Base-by-base conservation (phyloP, 2,888 invertebrate genomes). In the Salpingus planirostris region DNA sequence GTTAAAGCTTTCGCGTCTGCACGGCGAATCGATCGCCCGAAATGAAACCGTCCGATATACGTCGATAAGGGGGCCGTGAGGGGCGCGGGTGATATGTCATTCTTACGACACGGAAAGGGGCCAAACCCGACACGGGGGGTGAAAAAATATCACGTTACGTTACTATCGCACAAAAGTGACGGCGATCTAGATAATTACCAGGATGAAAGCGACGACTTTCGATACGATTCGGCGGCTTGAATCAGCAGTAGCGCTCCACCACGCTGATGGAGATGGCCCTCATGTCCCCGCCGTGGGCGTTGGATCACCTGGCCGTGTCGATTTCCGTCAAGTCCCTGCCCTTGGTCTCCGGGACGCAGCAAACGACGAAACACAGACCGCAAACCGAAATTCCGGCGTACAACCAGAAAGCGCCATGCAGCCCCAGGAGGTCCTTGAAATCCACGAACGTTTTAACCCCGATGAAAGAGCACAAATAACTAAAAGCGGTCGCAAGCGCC, bases 251-350 rank as follows among this genome's bases (percentile, higher is more conserved):
- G 32, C 57, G 51, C 36, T 57, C 57, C 8, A 56, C 55, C n/a
- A 57, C 54, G 33, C 54, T 55, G 21, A 55, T 50, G 14, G 54
- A 54, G 21, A 55, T 53, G 38, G 47, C 52, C 18, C 18, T 7
- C 46, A 44, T 27, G 45, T 45, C 36, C 49, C 50, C 27, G 44
- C 5, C 41, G 21, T 39, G 44, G 28, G 50, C 46, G 38, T 49
- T 44, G 21, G 51, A 55, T 62, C 61, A 63, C 53, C 62, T 60
- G 27, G 38, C 44, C 21, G 80, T 76, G 56, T 84, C 81, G 77
- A 91, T 89, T 63, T 91, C 89, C 58, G 88, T 88, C 49, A 92
- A 68, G 57, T 89, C 87, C 48, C 81, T 81, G 1, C 91, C 91
- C 61, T 87, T 90, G 3, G 92, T 92, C 66, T 92, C 91, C 1